Evolutionary conservation across 2,888 invertebrate species (phyloP), one percentile per base, ranked within the genome.

Genomic region (Caenorhabditis virilis): DNA sequence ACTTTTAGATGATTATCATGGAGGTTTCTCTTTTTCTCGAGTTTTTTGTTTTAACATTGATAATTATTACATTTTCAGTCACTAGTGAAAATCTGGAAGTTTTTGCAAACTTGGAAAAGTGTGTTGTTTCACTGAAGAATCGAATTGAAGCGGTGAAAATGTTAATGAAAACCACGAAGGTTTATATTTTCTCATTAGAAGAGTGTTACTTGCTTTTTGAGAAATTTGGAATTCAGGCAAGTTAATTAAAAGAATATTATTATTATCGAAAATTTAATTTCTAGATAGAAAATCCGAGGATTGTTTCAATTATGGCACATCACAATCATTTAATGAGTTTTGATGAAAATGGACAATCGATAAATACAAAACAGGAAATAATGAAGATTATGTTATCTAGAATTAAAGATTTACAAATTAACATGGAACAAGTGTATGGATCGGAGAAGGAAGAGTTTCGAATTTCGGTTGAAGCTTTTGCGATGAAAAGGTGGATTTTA

Each of bases 281-380:
- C 18, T 48, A 59, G 53, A 53, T 60, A 16, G 25, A 45, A 1
- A 18, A 35, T 20, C 43, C 49, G 15, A 53, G 38, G 25, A 20
- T 54, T 5, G 2, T 56, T 6, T 26, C 18, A 26, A 16, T 56
- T 22, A 13, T 47, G 7, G 55, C 55, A 13, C 42, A 56, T 52
- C 47, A 51, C 35, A 52, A 61, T 27, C 25, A 56, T 42, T 25
- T 45, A 7, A 39, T 60, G 33, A 51, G 49, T 6, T n/a, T 36
- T 36, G 11, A 36, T 36, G 30, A 30, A 30, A 30, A 30, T n/a
- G n/a, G n/a, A n/a, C n/a, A n/a, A n/a, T 30, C 30, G 13, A 30
- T 6, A 30, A 30, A 30, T 30, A 9, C 7, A 30, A 30, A 30
- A 30, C 7, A 30, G 13, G 30, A 30, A 30, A 9, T 13, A 36